Base-by-base conservation (phyloP, 2,888 invertebrate species). In the Chalcis sispes region DNA sequence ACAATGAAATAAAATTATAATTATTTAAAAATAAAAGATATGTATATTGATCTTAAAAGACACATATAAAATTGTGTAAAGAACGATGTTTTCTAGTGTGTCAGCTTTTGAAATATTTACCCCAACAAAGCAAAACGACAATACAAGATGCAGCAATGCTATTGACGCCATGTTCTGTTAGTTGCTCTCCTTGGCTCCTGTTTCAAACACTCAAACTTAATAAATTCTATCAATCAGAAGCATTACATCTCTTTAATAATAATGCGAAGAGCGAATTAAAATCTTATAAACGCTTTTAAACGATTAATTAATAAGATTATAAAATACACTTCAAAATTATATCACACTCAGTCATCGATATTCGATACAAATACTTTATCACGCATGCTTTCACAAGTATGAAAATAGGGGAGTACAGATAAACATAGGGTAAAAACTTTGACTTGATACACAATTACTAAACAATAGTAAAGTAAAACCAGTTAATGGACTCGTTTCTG, bases 141-240 rank as follows among this genome's bases (percentile, higher is more conserved):
- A 85, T 85, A 87, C 84, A 87, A 87, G 86, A 86, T 82, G 87
- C 84, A 86, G 87, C 87, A 86, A 87, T 87, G 84, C 85, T 86
- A 86, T 69, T 86, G 87, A 83, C 84, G 87, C 84, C 88, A 84
- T 82, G 85, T 82, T 66, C 85, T 86, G 88, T 88, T 88, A 88
- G 85, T 88, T 86, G 87, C 86, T 88, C 85, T 88, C 85, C 87
- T 86, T 84, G 80, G 86, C 85, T 88, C 88, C 88, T 88, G 87
- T 84, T 82, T 85, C 82, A 88, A 86, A 88, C 84, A 88, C 87
- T 86, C 85, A 83, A 85, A 85, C 83, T 84, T 84, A 80, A 83
- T 85, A 77, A 84, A 75, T 75, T 29, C 15, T 61, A 23, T 48
- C 42, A 75, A 73, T 42, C 52, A 52, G n/a, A 74, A 69, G 67